phyloP scores from a whole-genome alignment of 2,797 vertebrate species.

The Cuniculus paca region DNA sequence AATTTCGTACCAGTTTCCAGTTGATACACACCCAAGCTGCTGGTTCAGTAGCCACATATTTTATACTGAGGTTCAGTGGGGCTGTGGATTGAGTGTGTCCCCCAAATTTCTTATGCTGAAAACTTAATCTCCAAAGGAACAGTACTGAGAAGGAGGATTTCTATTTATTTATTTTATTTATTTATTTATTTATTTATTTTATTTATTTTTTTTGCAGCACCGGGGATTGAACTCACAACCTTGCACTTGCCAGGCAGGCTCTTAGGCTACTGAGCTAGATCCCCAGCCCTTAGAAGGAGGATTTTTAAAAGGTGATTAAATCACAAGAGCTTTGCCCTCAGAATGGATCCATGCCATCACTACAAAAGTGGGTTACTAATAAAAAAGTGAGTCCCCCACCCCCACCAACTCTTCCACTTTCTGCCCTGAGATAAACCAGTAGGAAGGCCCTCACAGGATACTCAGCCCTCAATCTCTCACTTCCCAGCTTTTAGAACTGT shows the following conservation, averaged over 20 bases:
- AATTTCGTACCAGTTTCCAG: conserved; percentile 11
- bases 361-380: neutral
- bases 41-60: neutral
- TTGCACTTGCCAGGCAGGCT: no score
- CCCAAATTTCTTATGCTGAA: neutral
- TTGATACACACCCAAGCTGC: neutral
- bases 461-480: neutral
- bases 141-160: neutral
- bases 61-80: neutral
- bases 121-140: neutral
- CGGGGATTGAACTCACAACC: no score
- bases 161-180: no score
- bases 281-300: no score
- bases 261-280: no score
- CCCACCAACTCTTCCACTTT: neutral
- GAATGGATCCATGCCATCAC: neutral
- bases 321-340: neutral
- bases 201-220: no score
- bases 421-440: neutral
- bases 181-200: no score
- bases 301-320: neutral
- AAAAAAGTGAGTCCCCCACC: neutral
- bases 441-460: neutral
- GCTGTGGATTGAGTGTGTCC: neutral
- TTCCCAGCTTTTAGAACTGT: neutral